Evolutionary conservation across 2,113 vertebrate species (phyloP).

Genomic region (Brachyhypopomus occidentalis): DNA sequence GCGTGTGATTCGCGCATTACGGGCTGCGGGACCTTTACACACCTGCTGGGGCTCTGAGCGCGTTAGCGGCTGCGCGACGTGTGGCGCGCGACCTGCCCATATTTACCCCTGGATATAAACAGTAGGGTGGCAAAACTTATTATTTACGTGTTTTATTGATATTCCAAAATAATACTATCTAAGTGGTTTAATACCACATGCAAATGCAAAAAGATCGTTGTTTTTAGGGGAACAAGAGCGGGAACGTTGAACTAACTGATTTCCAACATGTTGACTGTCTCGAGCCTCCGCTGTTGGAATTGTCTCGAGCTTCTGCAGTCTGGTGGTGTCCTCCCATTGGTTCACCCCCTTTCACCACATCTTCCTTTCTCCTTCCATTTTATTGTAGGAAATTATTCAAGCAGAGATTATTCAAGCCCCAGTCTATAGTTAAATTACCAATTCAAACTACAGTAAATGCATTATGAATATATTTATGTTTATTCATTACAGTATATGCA

Average conservation of each 20-base stretch:
- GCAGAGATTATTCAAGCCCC: neutral
- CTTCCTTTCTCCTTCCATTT: neutral
- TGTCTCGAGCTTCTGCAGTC: neutral
- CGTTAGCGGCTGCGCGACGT: too few species aligned
- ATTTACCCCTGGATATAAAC: neutral
- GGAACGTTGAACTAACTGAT: neutral
- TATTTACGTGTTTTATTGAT: too few species aligned
- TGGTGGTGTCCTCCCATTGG: neutral
- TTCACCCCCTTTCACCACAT: neutral
- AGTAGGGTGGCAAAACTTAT: neutral
- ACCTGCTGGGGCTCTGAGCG: too few species aligned
- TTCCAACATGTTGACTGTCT: slow-evolving; percentile 12
- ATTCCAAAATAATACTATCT: too few species aligned
- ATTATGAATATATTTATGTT: neutral
- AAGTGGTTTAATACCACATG: neutral
- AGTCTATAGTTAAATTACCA: neutral
- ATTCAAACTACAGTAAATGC: neutral
- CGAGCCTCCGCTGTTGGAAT: neutral
- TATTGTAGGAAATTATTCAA: neutral
- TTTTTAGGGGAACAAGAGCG: neutral
- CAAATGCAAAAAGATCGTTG: slow-evolving; percentile 12
- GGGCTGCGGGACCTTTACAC: slow-evolving; percentile 43
- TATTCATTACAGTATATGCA: neutral
- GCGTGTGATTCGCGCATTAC: too few species aligned
- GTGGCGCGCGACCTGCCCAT: slow-evolving; percentile 20